A percentile compares a stretch with the other conserved stretches of the same genome.
phyloP scores from a whole-genome alignment of 2,113 vertebrate genomes.

The Anser brachyrhynchus region DNA sequence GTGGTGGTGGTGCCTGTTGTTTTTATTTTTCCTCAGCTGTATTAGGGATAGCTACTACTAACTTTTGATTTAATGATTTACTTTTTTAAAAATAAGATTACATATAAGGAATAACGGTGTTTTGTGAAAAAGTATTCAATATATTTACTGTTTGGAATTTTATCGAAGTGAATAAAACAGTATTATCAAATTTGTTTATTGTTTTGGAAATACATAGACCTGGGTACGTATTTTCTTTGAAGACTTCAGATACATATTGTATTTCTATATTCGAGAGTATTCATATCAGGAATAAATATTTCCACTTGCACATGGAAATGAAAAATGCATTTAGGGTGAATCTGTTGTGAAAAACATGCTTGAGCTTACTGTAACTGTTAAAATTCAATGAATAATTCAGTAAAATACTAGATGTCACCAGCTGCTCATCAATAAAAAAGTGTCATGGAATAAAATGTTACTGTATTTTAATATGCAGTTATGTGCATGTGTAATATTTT shows the following conservation, averaged over 20 bases:
- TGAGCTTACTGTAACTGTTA: not conserved
- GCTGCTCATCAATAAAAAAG: not conserved
- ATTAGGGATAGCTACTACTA: not conserved
- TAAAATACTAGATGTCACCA: not conserved
- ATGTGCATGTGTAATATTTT: not conserved
- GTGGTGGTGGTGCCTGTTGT: not conserved
- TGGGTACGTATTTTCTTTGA: not conserved
- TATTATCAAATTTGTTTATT: not conserved
- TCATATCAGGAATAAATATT: not conserved
- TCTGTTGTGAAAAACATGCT: not conserved
- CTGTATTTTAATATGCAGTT: not conserved
- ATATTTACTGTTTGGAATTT: not conserved
- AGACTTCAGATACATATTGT: not conserved
- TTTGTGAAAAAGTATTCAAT: not conserved
- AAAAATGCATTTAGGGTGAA: not conserved
- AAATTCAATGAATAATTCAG: not conserved
- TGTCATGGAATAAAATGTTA: not conserved
- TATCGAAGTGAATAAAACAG: not conserved
- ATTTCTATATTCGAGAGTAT: not conserved
- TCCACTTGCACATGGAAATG: not conserved
- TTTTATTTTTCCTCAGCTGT: not conserved
- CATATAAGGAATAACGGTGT: not conserved
- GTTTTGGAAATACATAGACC: not conserved
- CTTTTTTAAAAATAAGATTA: not conserved
- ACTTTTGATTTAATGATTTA: not conserved